Evolutionary conservation across 2,888 invertebrate species (phyloP), one percentile per base, ranked within the genome.

Genomic region (Octonoba sinensis): DNA sequence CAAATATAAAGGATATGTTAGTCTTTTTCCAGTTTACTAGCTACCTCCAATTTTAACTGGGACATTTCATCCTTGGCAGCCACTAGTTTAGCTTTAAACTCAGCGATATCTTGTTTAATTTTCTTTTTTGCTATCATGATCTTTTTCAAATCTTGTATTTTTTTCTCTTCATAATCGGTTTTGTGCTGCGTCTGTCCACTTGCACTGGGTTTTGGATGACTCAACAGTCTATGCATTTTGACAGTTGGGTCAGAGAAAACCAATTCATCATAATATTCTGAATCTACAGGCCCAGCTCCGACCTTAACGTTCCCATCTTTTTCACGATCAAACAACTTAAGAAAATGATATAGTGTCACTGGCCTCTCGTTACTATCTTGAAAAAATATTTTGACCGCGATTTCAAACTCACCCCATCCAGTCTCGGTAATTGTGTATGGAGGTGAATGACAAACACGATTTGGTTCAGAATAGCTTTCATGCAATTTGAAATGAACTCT

Each of bases 341-440:
- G 90, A 69, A 97, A 93, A 88, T 99, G 98, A 89, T 97, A 97
- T 85, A 98, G 91, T 0, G 97, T 97, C 0, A 97, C 95, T 93
- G 96, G 95, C 88, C 95, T 91, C 89, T 97, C 99, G 87, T 96
- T 96, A 0, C 96, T 95, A 90, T 99, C 99, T 87, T 95, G 94
- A 87, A 99, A 99, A 89, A 96, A 96, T 84, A 99, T 95, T 89
- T 98, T 98, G 73, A 99, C 97, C 49, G 96, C 95, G 85, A 99
- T 95, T 90, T 99, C 99, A 88, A 99, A 99, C 90, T 99, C 99
- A 85, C 99, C 99, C 99, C 99, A 99, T 1, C 99, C 99, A 0
- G 99, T 99, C 89, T 99, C 99, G 0, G 95, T 96, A 8, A 99
- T 92, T 90, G 99, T 98, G 88, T 96, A 99, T 0, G 99, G 99